Percentiles rank a stretch among this genome's conserved stretches.
Conservation (phyloP, 2,797 vertebrate species). For the Acestrorhynchus altus region DNA sequence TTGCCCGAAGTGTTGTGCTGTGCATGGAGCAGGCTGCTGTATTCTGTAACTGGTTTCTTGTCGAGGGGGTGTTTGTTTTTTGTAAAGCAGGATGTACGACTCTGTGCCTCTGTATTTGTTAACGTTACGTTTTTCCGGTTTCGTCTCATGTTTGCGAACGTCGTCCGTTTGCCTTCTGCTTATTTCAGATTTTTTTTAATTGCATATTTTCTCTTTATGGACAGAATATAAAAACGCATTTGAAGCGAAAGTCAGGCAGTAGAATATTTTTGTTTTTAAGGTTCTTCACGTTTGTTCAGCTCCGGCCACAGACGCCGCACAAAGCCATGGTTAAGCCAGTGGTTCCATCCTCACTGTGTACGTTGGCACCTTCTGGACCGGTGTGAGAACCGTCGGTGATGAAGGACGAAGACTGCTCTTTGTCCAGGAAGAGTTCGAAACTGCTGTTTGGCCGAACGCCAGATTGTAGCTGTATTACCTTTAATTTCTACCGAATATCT, state of each 20-base stretch:
- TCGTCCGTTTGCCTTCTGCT: constrained; percentile 16
- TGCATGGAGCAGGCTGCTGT: constrained; percentile 52
- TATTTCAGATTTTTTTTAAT: constrained; percentile 19
- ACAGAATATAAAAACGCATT: constrained; percentile 44
- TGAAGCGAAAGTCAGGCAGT: not conserved
- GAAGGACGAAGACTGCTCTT: too few species aligned
- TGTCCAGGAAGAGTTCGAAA: too few species aligned
- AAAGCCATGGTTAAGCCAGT: not conserved
- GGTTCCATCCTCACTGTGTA: too few species aligned
- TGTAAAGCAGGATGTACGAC: constrained; percentile 47
- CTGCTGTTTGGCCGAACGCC: not conserved
- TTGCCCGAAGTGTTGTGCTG: constrained; percentile 56
- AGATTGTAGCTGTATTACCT: not conserved
- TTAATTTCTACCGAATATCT: not conserved
- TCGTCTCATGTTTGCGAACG: not conserved
- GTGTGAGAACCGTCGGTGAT: too few species aligned
- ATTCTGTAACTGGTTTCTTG: constrained; percentile 53
- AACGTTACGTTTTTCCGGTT: not conserved
- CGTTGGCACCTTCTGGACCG: too few species aligned
- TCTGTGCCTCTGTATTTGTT: constrained; percentile 51
- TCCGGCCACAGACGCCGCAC: not conserved
- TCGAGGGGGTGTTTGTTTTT: constrained; percentile 34
- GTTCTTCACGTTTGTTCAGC: not conserved
- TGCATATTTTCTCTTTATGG: constrained; percentile 27
- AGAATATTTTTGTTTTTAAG: not conserved